Evolutionary conservation across 1,140 invertebrate species (phyloP), one percentile per base, ranked within the genome.

Genomic region (Elysia chlorotica): DNA sequence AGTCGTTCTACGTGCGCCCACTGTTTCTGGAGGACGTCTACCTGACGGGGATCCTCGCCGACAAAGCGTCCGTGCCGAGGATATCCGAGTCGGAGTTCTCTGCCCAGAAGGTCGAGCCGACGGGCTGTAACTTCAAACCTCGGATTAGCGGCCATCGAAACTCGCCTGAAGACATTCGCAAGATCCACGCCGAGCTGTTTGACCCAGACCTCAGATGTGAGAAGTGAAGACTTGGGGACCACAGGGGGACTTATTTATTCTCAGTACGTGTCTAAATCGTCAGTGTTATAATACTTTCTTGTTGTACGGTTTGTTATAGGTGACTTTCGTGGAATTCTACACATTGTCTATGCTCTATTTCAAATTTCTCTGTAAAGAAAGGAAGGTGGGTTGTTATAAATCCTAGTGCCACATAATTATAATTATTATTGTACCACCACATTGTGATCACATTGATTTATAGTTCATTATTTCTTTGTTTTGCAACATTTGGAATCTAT

Each of bases 21-120:
- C 76, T 87, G 25, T 84, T 85, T 63, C 76, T 88, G 23, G 87
- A 88, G 71, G 87, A 88, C 74, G 82, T 87, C 30, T 88, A 84
- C 72, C 78, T 88, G 1, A 87, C 87, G 6, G 87, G 83, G 4
- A 19, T 83, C 17, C 74, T 75, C 57, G 80, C 80, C 23, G 38
- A 73, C 65, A 68, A 41, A 48, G 75, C 77, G 1, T 53, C 65
- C 36, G 68, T 79, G 19, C 35, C 41, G 17, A 63, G 59, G 21
- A 66, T 76, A n/a, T 38, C 76, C 38, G 65, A 76, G 19, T 28
- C 17, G 10, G 71, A 69, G 1, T 77, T 82, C 62, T 56, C 71
- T 6, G 77, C 65, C 57, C 14, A 41, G 4, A 72, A 48, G 21
- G 65, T 62, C 21, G 33, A 41, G 2, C 28, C 77, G 2, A 71